Percentiles rank a stretch among this genome's conserved stretches.
Evolutionary conservation across 1,140 invertebrate genomes (phyloP).

Genomic region (Luehdorfia chinensis): DNA sequence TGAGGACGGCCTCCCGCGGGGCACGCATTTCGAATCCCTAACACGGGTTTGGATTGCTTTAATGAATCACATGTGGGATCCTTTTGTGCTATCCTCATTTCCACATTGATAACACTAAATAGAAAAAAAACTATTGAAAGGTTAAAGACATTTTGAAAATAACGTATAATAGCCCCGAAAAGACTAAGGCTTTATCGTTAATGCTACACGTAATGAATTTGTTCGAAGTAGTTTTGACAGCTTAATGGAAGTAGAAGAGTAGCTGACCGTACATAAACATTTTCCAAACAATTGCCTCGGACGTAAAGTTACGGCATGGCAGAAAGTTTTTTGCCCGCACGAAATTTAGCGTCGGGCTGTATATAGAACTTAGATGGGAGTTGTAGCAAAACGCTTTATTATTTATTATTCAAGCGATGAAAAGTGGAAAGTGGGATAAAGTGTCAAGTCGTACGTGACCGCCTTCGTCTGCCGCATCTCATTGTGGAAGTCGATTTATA

Average conservation of each 20-base stretch:
- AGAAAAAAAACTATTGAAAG: background rate
- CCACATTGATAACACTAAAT: slow-evolving; percentile 11
- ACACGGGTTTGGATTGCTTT: slow-evolving; percentile 37
- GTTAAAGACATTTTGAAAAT: background rate
- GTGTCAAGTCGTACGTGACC: slow-evolving; percentile 61
- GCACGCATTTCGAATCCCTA: slow-evolving; percentile 45
- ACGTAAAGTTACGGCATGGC: slow-evolving; percentile 8
- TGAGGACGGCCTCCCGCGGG: slow-evolving; percentile 35
- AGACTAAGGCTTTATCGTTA: background rate
- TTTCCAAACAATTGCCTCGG: slow-evolving; percentile 15
- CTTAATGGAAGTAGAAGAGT: slow-evolving; percentile 14
- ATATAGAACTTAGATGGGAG: background rate
- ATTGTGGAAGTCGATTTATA: slow-evolving; percentile 37
- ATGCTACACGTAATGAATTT: slow-evolving; percentile 6
- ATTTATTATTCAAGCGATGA: slow-evolving; percentile 67
- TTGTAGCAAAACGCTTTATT: slow-evolving; percentile 46
- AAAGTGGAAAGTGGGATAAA: slow-evolving; percentile 66
- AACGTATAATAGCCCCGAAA: background rate
- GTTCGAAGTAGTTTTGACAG: slow-evolving; percentile 11
- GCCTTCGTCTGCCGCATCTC: slow-evolving; percentile 37
- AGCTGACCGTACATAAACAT: slow-evolving; percentile 15
- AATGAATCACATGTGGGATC: slow-evolving; percentile 44
- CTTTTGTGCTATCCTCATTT: slow-evolving; percentile 38
- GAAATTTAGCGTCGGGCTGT: background rate
- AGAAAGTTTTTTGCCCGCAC: slow-evolving; percentile 12